Base-by-base conservation (phyloP, 2,888 invertebrate genomes). In the Hirtodrosophila trivittata region DNA sequence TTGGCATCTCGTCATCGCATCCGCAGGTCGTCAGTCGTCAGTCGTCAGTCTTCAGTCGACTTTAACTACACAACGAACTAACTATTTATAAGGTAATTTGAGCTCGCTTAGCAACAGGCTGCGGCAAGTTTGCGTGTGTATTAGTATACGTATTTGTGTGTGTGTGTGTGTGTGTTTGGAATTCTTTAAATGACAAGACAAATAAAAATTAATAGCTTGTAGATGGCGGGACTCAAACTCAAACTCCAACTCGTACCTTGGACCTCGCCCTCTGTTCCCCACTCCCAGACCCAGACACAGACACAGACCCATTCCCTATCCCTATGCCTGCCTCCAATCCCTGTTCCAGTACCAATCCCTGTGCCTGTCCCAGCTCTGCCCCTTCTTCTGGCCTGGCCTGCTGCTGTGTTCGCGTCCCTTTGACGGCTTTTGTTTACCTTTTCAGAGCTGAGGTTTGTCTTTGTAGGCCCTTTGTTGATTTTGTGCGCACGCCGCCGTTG, bases 41-140 rank as follows among this genome's bases (percentile, higher is more conserved):
- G 18, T 21, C 18, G 18, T 21, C 18, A 21, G 18, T 21, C 18
- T 2, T 21, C 18, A 21, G 18, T 21, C 78, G 68, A 75, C 68
- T 75, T 84, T 70, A 58, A 67, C 55, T 58, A 52, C 59, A 21
- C 18, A 21, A 21, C 51, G 55, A 43, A 65, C 60, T 60, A 81
- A 84, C 82, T 81, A 84, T 77, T 84, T 77, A 81, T 68, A 85
- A 82, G 86, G 86, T 85, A 80, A 82, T 85, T 85, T 52, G 83
- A 80, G 64, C 46, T 46, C 56, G 81, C 82, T 63, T 67, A 30
- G 84, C 81, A 81, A 84, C 85, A 74, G 74, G 59, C 78, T 32
- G 39, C 32, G 16, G 16, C 38, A 35, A 14, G 21, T 28, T 28
- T 3, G 18, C 5, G 5, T 21, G 18, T 21, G 18, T 21, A 21